These are phyloP conservation scores for Nyctalus aviator DNA, from an alignment of 2,797 vertebrate species.

Conservation along the genomic window DNA sequence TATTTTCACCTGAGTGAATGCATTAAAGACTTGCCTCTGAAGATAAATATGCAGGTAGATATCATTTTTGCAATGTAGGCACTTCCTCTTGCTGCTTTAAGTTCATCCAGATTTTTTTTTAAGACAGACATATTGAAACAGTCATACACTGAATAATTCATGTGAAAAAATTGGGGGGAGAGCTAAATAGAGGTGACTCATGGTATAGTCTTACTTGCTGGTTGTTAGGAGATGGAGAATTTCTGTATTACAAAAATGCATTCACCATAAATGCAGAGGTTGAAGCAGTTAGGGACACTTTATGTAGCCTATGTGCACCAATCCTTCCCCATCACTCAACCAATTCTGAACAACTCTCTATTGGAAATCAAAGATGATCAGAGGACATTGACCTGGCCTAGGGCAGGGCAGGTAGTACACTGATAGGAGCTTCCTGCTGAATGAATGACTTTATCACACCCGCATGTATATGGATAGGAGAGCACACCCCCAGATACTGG, in stretches of 20 bases:
- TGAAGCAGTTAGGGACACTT: neutral
- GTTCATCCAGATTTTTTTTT: conserved; percentile 71
- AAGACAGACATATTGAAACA: conserved; percentile 80
- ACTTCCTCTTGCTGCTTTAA: conserved; percentile 70
- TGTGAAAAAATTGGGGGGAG: conserved; percentile 78
- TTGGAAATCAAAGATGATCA: neutral
- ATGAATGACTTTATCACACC: conserved; percentile 4
- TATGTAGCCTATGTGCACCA: neutral
- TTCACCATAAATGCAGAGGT: conserved; percentile 25
- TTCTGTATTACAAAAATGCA: conserved; percentile 64
- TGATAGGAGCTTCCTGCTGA: neutral
- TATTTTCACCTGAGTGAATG: conserved; percentile 71
- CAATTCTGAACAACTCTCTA: neutral
- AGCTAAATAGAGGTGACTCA: conserved; percentile 76
- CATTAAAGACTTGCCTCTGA: conserved; percentile 56
- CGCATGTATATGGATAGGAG: neutral
- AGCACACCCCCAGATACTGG: neutral
- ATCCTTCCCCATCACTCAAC: neutral
- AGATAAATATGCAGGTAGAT: conserved; percentile 72
- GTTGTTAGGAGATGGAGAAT: conserved; percentile 13
- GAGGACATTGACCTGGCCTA: neutral
- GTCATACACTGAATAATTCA: conserved; percentile 82
- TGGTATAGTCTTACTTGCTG: conserved; percentile 1
- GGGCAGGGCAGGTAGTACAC: conserved; percentile 50
- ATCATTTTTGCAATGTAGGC: conserved; percentile 69